Conservation (phyloP, 1,140 invertebrate species). For the Araneus ventricosus region DNA sequence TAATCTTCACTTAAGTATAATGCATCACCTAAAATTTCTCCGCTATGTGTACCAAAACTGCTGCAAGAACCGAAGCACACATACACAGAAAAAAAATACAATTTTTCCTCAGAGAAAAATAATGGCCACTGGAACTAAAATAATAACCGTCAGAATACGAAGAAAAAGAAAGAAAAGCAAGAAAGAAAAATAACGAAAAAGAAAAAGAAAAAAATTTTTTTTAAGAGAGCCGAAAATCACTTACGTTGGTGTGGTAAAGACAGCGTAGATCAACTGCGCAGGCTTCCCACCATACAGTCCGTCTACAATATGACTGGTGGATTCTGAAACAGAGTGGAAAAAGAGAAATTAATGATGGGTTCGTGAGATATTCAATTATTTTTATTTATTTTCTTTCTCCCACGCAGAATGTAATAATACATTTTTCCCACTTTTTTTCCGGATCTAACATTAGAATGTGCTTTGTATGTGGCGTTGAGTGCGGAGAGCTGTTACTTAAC, state of each 20-base stretch:
- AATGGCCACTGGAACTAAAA: constrained; percentile 72
- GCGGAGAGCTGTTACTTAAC: background rate
- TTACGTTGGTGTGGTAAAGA: constrained; percentile 92
- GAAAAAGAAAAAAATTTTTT: background rate
- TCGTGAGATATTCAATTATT: constrained; percentile 63
- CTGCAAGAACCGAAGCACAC: background rate
- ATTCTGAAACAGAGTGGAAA: constrained; percentile 84
- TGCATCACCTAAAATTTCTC: constrained; percentile 73
- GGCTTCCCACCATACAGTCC: constrained; percentile 86
- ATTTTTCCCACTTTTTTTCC: background rate
- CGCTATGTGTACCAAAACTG: constrained; percentile 20
- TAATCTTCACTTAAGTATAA: constrained; percentile 73
- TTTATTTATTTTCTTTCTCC: constrained; percentile 56
- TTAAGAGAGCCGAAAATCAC: constrained; percentile 71
- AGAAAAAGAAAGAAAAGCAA: background rate
- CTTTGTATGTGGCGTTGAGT: constrained; percentile 48
- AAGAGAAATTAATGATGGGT: constrained; percentile 72
- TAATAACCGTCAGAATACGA: constrained; percentile 67
- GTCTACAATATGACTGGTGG: constrained; percentile 88
- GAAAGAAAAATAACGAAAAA: background rate
- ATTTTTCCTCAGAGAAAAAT: constrained; percentile 54
- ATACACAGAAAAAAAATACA: constrained; percentile 13
- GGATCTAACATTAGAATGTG: constrained; percentile 39
- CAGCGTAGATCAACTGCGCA: constrained; percentile 93
- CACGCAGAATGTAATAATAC: constrained; percentile 25